Base-by-base conservation (phyloP, 2,797 vertebrate genomes). In the Parauchenoglanis punctatus region DNA sequence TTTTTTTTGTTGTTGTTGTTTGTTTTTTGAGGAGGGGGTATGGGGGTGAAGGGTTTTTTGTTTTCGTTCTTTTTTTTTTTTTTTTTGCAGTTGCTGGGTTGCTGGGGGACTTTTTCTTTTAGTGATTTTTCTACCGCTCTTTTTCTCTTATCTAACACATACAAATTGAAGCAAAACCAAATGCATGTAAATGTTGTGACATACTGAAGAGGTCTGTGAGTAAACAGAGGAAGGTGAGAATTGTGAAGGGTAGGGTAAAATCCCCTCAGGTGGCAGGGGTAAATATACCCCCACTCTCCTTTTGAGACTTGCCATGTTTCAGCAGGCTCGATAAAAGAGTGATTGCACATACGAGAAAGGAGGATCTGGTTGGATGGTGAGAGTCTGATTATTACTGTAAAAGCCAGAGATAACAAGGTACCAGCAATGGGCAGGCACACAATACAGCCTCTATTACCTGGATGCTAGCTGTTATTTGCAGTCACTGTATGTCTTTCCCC, bases 131-230 rank as follows among this genome's bases (percentile, higher is more conserved):
- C 44, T 67, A 15, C 90, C 86, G 87, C 63, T 35, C 90, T 91
- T 94, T 95, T 93, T 91, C 93, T 93, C 85, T 92, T 93, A 93
- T 94, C 94, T 96, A 94, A 95, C 95, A 96, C 95, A 93, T 96
- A 88, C 95, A 95, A 95, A 95, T 95, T 96, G 95, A 94, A 92
- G 93, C 87, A 96, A 96, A 95, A 92, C 93, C 93, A 94, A 94
- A 95, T 73, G 85, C 94, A 95, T 92, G 93, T 93, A 94, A 95
- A 94, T 94, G 94, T 94, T 94, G 93, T 95, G 94, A 95, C 94
- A 95, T 95, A 93, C 92, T 91, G 94, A 93, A 93, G 90, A 90
- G 91, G 93, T 93, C 92, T 91, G 92, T 92, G 92, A 93, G 91
- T 92, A 95, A 90, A 92, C 91, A 93, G 91, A 92, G 91, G 92